Evolutionary conservation across 2,888 invertebrate genomes (phyloP), one percentile per base, ranked within the genome.

Genomic region (Portevinia maculata): DNA sequence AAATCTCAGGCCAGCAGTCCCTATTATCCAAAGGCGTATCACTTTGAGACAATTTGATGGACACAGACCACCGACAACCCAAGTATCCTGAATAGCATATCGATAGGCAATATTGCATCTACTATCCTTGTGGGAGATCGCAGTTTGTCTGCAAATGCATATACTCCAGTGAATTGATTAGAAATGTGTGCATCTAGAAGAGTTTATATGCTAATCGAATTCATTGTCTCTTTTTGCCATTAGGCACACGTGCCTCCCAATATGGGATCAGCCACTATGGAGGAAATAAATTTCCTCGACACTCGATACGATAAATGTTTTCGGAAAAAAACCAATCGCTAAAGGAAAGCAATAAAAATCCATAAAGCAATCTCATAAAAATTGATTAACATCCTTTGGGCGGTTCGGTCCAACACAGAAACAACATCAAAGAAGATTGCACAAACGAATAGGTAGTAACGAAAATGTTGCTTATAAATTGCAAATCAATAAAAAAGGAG

Each of bases 301-400:
- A 69, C 15, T 55, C 44, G 41, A 70, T 50, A 64, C 62, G 48
- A 70, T 78, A 64, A 70, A 71, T 78, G 64, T 64, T 78, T 71
- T 32, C 50, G 13, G 15, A 52, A 39, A 52, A 64, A 24, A 52
- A 37, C 21, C 44, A 62, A 46, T 28, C 73, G 64, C 64, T 75
- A 64, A 64, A 62, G 75, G 50, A 69, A 69, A 75, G 75, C 62
- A 79, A 79, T 79, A 79, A 79, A 79, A 79, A 75, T 59, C 69
- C 79, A 79, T 79, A 75, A 75, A 79, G 57, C 57, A 64, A 48
- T 55, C 50, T 62, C 67, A 79, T 79, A 79, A 75, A 79, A 79
- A 79, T 75, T 79, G 79, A 79, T 79, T 79, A 75, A 79, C 79
- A 79, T 79, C 69, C 62, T 60, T 32, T 7, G 46, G 53, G 46